These are phyloP conservation scores for Montipora efflorescens DNA, from an alignment of 64 coral and sea anemone genomes.

Conservation along the genomic window DNA sequence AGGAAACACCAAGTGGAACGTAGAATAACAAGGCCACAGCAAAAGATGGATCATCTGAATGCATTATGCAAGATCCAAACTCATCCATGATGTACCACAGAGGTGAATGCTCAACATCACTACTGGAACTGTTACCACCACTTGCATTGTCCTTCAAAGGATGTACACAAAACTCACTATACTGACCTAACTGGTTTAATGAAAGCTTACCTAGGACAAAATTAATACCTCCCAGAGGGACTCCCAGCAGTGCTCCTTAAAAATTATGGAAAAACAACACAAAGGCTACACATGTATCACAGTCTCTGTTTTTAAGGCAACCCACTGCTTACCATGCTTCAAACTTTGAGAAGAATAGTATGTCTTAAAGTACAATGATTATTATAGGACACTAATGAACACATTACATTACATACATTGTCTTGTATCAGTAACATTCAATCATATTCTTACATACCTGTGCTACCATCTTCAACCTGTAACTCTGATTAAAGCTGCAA, in stretches of 20 bases:
- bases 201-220: too few relatives aligned
- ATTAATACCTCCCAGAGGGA: too few relatives aligned
- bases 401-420: too few relatives aligned
- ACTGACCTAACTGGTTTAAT: background rate
- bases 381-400: too few relatives aligned
- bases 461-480: constrained; percentile 76
- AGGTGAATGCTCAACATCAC: constrained; percentile 42
- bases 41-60: constrained; percentile 82
- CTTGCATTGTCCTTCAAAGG: background rate
- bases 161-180: background rate
- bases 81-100: constrained; percentile 86
- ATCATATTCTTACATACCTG: background rate
- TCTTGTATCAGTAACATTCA: too few relatives aligned
- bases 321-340: too few relatives aligned
- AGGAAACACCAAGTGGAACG: constrained; percentile 64
- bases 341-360: too few relatives aligned
- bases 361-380: too few relatives aligned
- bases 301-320: too few relatives aligned
- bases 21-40: constrained; percentile 66
- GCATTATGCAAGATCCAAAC: constrained; percentile 93
- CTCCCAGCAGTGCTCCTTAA: too few relatives aligned
- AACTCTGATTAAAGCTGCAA: constrained; percentile 88
- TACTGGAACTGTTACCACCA: background rate
- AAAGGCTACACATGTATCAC: too few relatives aligned
- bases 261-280: too few relatives aligned